Conservation (phyloP, 2,113 vertebrate genomes). For the Centropus bengalensis region DNA sequence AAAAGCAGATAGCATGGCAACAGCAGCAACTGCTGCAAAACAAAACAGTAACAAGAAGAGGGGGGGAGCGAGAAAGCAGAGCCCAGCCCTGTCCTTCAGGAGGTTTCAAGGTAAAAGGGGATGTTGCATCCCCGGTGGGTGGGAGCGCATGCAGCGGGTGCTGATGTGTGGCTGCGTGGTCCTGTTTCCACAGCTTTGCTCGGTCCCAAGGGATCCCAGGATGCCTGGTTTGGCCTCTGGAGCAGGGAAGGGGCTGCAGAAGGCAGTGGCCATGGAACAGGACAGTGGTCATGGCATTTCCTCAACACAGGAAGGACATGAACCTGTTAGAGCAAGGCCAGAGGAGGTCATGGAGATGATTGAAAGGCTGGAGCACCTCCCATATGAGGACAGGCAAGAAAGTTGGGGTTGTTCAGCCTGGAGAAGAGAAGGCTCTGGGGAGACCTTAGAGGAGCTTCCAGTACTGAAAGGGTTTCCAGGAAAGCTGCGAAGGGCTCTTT, state of each 20-base stretch:
- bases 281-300: fast-evolving
- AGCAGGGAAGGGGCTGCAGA: background rate
- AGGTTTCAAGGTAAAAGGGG: background rate
- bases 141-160: background rate
- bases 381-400: too few relatives aligned
- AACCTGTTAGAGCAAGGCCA: too few relatives aligned
- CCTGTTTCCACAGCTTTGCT: fast-evolving
- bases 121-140: too few relatives aligned
- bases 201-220: background rate
- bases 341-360: too few relatives aligned
- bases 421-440: too few relatives aligned
- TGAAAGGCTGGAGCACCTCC: too few relatives aligned
- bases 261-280: fast-evolving
- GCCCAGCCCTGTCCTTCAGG: background rate
- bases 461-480: too few relatives aligned
- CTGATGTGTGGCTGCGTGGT: background rate
- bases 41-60: conserved; percentile 22
- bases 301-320: too few relatives aligned
- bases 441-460: too few relatives aligned
- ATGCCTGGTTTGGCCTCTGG: background rate
- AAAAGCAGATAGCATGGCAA: conserved; percentile 56
- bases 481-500: too few relatives aligned
- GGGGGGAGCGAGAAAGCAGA: background rate
- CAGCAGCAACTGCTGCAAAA: conserved; percentile 59
- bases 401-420: too few relatives aligned